A percentile compares a stretch with the other conserved stretches of the same genome.
These are phyloP conservation scores for Stratiolaelaps scimitus DNA, from an alignment of 1,140 invertebrate species.

Conservation along the genomic window DNA sequence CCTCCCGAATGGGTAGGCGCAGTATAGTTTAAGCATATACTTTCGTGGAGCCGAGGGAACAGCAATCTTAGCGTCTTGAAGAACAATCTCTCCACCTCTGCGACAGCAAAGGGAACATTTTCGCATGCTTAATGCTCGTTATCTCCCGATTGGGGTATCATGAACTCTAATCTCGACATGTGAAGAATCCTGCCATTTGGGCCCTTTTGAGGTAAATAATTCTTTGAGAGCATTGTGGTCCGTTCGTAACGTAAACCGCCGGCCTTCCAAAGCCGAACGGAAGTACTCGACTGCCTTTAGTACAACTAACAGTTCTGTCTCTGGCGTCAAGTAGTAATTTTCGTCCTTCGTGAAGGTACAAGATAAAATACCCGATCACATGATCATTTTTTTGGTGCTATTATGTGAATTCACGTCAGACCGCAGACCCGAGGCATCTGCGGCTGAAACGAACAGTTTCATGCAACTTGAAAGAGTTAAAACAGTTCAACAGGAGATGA, in stretches of 20 bases:
- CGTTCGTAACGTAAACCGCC: not conserved
- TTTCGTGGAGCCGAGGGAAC: not conserved
- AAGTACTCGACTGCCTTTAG: not conserved
- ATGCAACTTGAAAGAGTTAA: no score
- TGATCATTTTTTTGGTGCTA: not conserved
- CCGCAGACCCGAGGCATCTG: no score
- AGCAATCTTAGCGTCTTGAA: not conserved
- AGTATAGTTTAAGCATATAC: not conserved
- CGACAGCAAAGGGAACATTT: not conserved
- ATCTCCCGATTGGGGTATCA: not conserved
- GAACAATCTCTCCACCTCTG: not conserved
- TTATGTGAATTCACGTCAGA: no score
- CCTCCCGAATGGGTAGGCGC: not conserved
- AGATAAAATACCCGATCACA: not conserved
- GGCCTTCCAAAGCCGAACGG: not conserved
- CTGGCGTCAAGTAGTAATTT: not conserved
- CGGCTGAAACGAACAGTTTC: no score
- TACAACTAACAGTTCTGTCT: not conserved
- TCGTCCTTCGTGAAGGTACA: not conserved
- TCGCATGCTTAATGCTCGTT: not conserved
- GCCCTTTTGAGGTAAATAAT: not conserved
- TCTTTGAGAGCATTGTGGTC: constrained; percentile 11
- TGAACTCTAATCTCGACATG: not conserved
- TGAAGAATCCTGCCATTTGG: not conserved
- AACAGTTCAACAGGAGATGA: no score